These are phyloP conservation scores for Dendroctonus ponderosae DNA, from an alignment of 1,140 invertebrate species.

Conservation along the genomic window DNA sequence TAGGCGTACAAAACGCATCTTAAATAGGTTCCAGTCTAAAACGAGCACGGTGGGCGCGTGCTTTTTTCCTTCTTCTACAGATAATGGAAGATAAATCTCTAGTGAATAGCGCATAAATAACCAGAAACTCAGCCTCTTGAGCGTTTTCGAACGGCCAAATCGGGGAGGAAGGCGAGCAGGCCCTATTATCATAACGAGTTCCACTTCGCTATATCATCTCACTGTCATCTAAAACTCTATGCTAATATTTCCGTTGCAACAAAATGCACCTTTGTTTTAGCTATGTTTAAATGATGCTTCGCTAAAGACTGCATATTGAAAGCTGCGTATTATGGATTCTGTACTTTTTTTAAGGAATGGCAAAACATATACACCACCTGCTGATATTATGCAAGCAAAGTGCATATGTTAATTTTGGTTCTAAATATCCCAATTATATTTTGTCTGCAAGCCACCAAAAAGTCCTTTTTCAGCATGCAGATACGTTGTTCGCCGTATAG, in stretches of 20 bases:
- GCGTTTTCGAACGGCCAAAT: slow-evolving; percentile 14
- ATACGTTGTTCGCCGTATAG: too few species aligned
- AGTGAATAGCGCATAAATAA: slow-evolving; percentile 49
- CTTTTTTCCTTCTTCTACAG: slow-evolving; percentile 21
- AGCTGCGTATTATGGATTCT: too few species aligned
- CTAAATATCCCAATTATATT: too few species aligned
- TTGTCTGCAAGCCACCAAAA: too few species aligned
- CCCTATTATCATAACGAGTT: slow-evolving; percentile 51
- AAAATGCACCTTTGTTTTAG: slow-evolving; percentile 48
- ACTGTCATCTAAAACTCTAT: slow-evolving; percentile 51
- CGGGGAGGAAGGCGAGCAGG: slow-evolving; percentile 19
- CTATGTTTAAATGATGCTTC: slow-evolving; percentile 26
- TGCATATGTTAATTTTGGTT: too few species aligned
- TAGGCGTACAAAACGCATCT: slow-evolving; percentile 17
- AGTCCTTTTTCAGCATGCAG: too few species aligned
- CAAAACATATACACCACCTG: too few species aligned
- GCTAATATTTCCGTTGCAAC: slow-evolving; percentile 49
- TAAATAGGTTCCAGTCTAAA: slow-evolving; percentile 24
- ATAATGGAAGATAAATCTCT: slow-evolving; percentile 44
- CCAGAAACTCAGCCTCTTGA: slow-evolving; percentile 45
- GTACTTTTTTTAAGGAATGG: too few species aligned
- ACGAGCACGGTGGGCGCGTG: slow-evolving; percentile 23
- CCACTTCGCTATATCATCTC: slow-evolving; percentile 49
- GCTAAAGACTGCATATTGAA: too few species aligned
- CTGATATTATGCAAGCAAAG: too few species aligned